phyloP scores from a whole-genome alignment of 1,140 invertebrate species.

The Mizuhopecten yessoensis region DNA sequence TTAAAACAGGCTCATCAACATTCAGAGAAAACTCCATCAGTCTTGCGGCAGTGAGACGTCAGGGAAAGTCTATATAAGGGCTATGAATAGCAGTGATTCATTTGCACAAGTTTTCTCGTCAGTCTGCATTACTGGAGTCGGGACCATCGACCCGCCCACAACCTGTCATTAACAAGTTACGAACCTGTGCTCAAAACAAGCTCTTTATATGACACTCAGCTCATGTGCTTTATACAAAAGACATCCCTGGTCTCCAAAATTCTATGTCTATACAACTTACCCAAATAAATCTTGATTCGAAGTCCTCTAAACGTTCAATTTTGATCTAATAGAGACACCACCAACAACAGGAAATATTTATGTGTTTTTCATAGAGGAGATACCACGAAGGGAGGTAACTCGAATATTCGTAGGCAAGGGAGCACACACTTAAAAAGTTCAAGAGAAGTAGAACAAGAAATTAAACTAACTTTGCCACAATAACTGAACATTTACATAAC shows the following conservation, averaged over 20 bases:
- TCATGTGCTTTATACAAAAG: not conserved
- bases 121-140: not conserved
- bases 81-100: slow-evolving; percentile 33
- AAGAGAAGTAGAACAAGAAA: no score
- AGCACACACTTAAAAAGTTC: no score
- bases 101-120: not conserved
- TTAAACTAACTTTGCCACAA: no score
- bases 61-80: not conserved
- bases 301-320: not conserved
- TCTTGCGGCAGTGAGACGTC: no score
- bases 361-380: slow-evolving; percentile 10
- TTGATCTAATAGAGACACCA: not conserved
- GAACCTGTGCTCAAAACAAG: not conserved
- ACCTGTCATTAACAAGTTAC: not conserved
- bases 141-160: not conserved
- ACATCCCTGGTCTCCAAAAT: not conserved
- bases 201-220: not conserved
- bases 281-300: not conserved
- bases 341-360: slow-evolving; percentile 30
- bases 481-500: no score
- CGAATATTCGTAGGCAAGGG: no score
- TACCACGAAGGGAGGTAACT: not conserved
- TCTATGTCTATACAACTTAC: not conserved
- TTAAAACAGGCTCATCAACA: no score
- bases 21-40: no score